Percentiles rank a stretch among this genome's conserved stretches.
These are phyloP conservation scores for Columba janthina DNA, from an alignment of 2,113 vertebrate genomes.

Conservation along the genomic window DNA sequence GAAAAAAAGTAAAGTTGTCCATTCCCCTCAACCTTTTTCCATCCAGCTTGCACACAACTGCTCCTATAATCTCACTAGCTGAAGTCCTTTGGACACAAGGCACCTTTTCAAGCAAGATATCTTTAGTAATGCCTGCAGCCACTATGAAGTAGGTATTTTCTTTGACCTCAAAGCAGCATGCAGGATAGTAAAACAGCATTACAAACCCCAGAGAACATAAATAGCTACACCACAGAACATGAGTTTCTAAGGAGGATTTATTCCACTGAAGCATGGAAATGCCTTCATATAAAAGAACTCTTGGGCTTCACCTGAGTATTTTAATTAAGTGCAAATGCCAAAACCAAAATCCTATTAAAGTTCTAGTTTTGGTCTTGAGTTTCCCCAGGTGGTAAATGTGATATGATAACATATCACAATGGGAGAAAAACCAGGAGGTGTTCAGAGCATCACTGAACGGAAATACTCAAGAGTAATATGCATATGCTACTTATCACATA, in stretches of 20 bases:
- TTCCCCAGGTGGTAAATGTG: not conserved
- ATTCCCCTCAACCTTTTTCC: not conserved
- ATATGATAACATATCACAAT: not conserved
- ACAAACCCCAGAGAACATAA: not conserved
- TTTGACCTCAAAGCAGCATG: not conserved
- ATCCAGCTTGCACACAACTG: not conserved
- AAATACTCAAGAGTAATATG: not conserved
- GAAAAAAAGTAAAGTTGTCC: not conserved
- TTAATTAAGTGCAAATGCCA: not conserved
- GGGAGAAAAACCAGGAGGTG: not conserved
- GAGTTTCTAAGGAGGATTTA: not conserved
- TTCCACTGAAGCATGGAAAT: not conserved
- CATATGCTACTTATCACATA: not conserved
- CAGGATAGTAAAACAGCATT: not conserved
- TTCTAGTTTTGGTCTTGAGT: not conserved
- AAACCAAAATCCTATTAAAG: not conserved
- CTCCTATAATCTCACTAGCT: not conserved
- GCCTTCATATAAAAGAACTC: not conserved
- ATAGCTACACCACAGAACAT: not conserved
- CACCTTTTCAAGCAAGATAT: not conserved
- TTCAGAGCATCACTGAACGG: not conserved
- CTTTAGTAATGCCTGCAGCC: not conserved
- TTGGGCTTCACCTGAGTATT: not conserved
- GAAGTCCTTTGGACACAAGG: not conserved
- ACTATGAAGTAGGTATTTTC: fast-evolving